Evolutionary conservation across 2,797 vertebrate genomes (phyloP), one percentile per base, ranked within the genome.

Genomic region (Lophotriccus pileatus): DNA sequence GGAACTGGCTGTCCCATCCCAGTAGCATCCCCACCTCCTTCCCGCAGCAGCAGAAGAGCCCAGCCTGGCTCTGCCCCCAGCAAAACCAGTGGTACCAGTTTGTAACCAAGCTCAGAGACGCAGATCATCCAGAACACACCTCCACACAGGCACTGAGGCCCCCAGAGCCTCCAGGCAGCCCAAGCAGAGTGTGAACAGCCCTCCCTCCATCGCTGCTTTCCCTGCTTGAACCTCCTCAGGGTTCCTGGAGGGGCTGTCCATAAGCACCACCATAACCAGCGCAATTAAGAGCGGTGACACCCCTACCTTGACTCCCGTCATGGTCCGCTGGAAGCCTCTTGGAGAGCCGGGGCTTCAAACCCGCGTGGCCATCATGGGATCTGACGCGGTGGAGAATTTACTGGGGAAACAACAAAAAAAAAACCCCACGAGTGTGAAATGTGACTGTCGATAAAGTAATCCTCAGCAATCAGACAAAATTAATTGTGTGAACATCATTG

Each of bases 401-500:
- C 94, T 94, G 85, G 73, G 94, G 95, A 97, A 96, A 97, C 96
- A 95, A 96, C n/a, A 50, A 52, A 52, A 52, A 50, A 50, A 37
- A 37, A 37, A 37, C 37, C 27, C 50, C 90, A 60, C 81, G 87
- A 97, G 97, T 97, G 97, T 97, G 97, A 98, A 98, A 98, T 96
- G 95, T 69, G 92, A 94, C 96, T 97, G 97, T 98, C 96, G 88
- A 98, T 98, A 97, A 60, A 95, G 96, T 97, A 97, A 95, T 96
- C 97, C 97, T 95, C 96, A 21, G 94, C 97, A 97, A 97, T 97
- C 97, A 98, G 97, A 95, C 96, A 96, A 97, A 98, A 98, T 98
- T 98, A 98, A 98, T 97, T 98, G 98, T 97, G 97, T 98, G 98
- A 98, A 98, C 97, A 97, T 96, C 98, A 98, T 97, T 98, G 98